Percentiles rank a stretch among this genome's conserved stretches.
phyloP scores from a whole-genome alignment of 2,888 invertebrate genomes.

The Cenopis cana region DNA sequence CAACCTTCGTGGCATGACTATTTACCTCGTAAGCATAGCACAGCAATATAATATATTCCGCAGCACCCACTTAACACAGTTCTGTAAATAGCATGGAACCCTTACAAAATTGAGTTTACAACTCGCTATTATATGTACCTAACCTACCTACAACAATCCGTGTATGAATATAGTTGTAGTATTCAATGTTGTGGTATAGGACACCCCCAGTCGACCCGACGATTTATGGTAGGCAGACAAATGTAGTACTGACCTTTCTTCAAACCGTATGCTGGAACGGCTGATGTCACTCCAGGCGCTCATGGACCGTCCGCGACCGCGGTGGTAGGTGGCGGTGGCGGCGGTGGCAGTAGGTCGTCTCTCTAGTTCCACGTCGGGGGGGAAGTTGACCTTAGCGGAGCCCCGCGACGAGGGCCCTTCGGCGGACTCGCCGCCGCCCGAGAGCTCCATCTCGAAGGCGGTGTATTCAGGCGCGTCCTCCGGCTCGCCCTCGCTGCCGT shows the following conservation, averaged over 20 bases:
- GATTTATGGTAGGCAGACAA: slow-evolving; percentile 12
- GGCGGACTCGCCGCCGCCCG: slow-evolving; percentile 73
- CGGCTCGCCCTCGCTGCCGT: slow-evolving; percentile 78
- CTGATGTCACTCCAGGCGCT: slow-evolving; percentile 96
- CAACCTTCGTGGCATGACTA: slow-evolving; percentile 43
- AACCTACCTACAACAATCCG: neutral
- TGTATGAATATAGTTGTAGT: neutral
- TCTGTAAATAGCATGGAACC: slow-evolving; percentile 55
- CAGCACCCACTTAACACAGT: slow-evolving; percentile 49
- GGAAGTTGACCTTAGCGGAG: slow-evolving; percentile 88
- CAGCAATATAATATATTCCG: slow-evolving; percentile 48
- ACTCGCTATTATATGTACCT: slow-evolving; percentile 6
- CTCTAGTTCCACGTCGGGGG: slow-evolving; percentile 83
- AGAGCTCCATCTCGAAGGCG: slow-evolving; percentile 78
- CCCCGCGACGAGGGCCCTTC: slow-evolving; percentile 78
- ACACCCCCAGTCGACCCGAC: slow-evolving; percentile 34
- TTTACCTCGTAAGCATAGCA: slow-evolving; percentile 31
- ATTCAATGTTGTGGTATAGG: neutral
- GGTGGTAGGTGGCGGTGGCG: slow-evolving; percentile 71
- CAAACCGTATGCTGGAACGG: slow-evolving; percentile 92
- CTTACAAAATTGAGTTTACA: slow-evolving; percentile 20
- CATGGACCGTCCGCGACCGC: slow-evolving; percentile 89
- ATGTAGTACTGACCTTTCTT: slow-evolving; percentile 86
- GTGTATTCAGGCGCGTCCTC: slow-evolving; percentile 76
- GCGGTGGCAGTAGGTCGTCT: slow-evolving; percentile 75